Evolutionary conservation across 2,113 vertebrate species (phyloP), one percentile per base, ranked within the genome.

Genomic region (Mustelus asterias): DNA sequence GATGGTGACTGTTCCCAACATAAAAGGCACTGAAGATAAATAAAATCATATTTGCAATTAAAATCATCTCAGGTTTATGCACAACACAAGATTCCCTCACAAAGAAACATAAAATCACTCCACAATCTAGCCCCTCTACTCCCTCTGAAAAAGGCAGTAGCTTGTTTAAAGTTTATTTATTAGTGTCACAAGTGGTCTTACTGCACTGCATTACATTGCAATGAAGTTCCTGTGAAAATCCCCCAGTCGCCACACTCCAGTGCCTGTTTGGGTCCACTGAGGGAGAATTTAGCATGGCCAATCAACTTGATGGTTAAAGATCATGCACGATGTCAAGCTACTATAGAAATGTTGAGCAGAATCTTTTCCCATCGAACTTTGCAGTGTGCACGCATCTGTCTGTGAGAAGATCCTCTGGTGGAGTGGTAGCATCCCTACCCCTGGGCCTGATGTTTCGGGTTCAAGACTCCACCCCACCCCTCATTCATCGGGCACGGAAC

Each of bases 31-130:
- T 18, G 48, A 26, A 33, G 86, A 58, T 89, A 58, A 89, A 89
- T 60, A 58, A 89, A 89, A 29, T 60, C 86, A 89, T 89, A 89
- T 89, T 58, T 89, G 86, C 86, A 89, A 58, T 89, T 89, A 29
- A 89, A 89, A 89, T 89, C 24, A 58, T 58, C 24, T 58, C 48
- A 5, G 48, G 24, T 89, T 13, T 58, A 13, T 29, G 24, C 22
- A 48, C 86, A 89, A 60, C 24, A 14, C 48, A 89, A 44, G 48
- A 33, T 10, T 48, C 24, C 18, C 85, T 54, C 26, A 26, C 86
- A 29, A 0, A 26, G 48, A 26, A 4, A 13, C 48, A 29, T 26
- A 11, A 18, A 18, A 9, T 48, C 16, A 18, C 20, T 89, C 48
- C 48, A 24, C 13, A 58, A 29, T 58, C 3, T 60, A 60, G 3